Evolutionary conservation across 2,113 vertebrate species (phyloP).

Genomic region (Gobius niger): DNA sequence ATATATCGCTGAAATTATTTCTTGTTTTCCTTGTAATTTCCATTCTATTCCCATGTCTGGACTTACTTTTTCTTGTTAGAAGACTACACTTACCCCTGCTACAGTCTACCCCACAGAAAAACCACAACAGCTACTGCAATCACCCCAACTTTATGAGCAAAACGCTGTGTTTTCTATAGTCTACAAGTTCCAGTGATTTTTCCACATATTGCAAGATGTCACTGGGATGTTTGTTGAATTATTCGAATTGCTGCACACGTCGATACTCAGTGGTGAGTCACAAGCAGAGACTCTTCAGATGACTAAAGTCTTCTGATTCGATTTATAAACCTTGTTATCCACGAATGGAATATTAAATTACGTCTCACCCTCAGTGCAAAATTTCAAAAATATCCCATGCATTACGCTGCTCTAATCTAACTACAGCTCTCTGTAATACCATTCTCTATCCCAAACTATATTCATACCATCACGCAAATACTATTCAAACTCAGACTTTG

Average conservation of each 20-base stretch:
- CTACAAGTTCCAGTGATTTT: too few species aligned
- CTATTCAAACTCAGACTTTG: conserved; percentile 23
- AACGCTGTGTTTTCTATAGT: too few species aligned
- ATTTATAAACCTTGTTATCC: conserved; percentile 4
- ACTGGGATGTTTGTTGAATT: neutral
- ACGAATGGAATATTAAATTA: neutral
- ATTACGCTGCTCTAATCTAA: neutral
- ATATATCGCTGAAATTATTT: too few species aligned
- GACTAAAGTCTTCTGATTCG: neutral
- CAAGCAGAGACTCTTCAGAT: conserved; percentile 5
- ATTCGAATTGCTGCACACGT: too few species aligned
- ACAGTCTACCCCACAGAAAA: too few species aligned
- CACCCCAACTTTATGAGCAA: too few species aligned
- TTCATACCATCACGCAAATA: conserved; percentile 1
- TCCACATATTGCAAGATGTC: neutral
- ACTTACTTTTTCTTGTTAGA: too few species aligned
- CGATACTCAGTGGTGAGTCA: neutral
- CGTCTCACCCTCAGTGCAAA: neutral
- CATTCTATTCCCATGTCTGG: too few species aligned
- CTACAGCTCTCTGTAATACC: neutral
- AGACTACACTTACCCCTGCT: too few species aligned
- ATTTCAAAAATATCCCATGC: neutral
- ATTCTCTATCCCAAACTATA: neutral
- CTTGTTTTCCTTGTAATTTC: too few species aligned
- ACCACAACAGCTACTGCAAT: too few species aligned